Evolutionary conservation across 2,888 invertebrate species (phyloP), one percentile per base, ranked within the genome.

Genomic region (Xylota segnis): DNA sequence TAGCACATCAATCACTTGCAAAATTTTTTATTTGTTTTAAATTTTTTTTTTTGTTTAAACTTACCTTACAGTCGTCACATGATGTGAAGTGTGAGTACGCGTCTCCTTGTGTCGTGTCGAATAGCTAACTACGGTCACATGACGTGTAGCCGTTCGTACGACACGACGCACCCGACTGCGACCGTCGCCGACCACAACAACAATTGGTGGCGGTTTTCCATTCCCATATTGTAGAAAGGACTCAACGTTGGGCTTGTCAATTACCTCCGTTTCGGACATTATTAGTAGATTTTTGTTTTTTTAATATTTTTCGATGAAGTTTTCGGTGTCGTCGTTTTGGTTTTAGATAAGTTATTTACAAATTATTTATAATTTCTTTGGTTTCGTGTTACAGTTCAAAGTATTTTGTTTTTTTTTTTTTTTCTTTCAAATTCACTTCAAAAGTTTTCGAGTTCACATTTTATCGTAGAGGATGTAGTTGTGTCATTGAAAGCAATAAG

Each of bases 61-160:
- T 92, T 91, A 92, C 92, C 92, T 92, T 89, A 92, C 92, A 84
- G 92, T 92, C 79, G 92, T 92, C 89, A 92, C 92, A 90, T 92
- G 92, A 89, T 92, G 92, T 81, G 92, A 92, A 81, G 92, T 92
- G 88, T 91, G 92, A 34, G 92, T 92, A 88, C 91, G 91, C 29
- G 92, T 91, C 88, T 92, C 92, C 89, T 92, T 92, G 88, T 92
- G 92, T 52, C 92, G 90, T n/a, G 92, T 91, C 66, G 92, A 92
- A 76, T 92, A 91, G 87, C 92, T 92, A 78, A 92, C 92, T 74
- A 92, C 92, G 37, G 92, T 92, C 88, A 92, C 92, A 89, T 92
- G 92, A 58, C 92, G 90, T 82, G 92, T 92, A 75, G 92, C 91
- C 2, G 92, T 91, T 86, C 92, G 90, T 12, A 92, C 92, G 83